These are phyloP conservation scores for Folsomia manolachei DNA, from an alignment of 2,888 invertebrate species.

Conservation along the genomic window DNA sequence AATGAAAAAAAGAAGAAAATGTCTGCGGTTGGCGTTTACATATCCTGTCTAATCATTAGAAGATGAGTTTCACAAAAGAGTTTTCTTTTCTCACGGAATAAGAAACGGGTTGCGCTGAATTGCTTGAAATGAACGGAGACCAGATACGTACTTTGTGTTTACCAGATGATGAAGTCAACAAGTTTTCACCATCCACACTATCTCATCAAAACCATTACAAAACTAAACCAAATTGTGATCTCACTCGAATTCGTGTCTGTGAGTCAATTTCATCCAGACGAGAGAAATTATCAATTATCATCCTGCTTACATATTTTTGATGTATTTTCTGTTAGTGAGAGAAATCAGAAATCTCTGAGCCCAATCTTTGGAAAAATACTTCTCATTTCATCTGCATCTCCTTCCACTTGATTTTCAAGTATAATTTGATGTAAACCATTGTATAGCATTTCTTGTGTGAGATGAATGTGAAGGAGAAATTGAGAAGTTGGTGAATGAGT, in stretches of 20 bases:
- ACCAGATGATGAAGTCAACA: slow-evolving; percentile 11
- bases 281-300: not conserved
- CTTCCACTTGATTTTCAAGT: not conserved
- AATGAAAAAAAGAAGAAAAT: slow-evolving; percentile 14
- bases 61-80: slow-evolving; percentile 38
- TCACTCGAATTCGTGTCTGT: not conserved
- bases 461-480: not conserved
- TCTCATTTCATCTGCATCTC: not conserved
- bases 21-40: slow-evolving; percentile 49
- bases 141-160: not conserved
- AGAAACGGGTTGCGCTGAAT: too few relatives aligned
- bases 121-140: too few relatives aligned
- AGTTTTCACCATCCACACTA: slow-evolving; percentile 4
- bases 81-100: not conserved
- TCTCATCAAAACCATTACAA: too few relatives aligned
- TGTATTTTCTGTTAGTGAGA: too few relatives aligned
- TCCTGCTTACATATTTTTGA: too few relatives aligned
- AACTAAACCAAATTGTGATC: slow-evolving; percentile 1
- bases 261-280: not conserved
- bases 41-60: slow-evolving; percentile 37
- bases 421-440: not conserved
- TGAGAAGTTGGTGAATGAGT: too few relatives aligned
- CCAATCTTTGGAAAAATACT: not conserved
- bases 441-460: not conserved
- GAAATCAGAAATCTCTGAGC: not conserved